Evolutionary conservation across 2,113 vertebrate species (phyloP), one percentile per base, ranked within the genome.

Genomic region (Gasterosteus aculeatus): DNA sequence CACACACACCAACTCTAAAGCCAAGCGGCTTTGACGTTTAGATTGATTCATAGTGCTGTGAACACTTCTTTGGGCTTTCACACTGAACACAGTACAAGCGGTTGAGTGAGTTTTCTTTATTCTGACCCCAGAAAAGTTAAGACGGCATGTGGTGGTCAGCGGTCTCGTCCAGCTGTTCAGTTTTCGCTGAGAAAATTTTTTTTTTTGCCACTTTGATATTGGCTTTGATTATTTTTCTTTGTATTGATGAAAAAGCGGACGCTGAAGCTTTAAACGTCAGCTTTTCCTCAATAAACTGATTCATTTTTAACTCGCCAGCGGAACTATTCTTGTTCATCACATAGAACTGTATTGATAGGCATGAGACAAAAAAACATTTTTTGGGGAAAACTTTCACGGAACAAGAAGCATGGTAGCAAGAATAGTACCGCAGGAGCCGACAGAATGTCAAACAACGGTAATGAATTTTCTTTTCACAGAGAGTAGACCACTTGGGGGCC

Each of bases 271-370:
- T 87, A 29, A 81, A 82, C 69, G 83, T 87, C 76, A 83, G 58
- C 49, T 77, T 78, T 84, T 80, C 73, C 83, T 82, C 79, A 88
- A 86, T 85, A 67, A 83, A 80, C 49, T 11, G 16, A 81, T 88
- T 82, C 66, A 72, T 84, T 64, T 83, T 76, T 68, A 10, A 62
- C 65, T 80, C 54, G 72, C 49, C 19, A 86, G 70, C 3, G 9
- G 69, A 88, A 72, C 42, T 83, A 78, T 80, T 87, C 58, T 82
- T 84, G 65, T 84, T 88, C 54, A 62, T 75, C 64, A 75, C 84
- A 82, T 78, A 54, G 84, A 85, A 80, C 49, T 80, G 58, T 49
- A 64, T 68, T 57, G 35, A 83, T 68, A 76, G 57, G n/a, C 68
- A 61, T 65, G 15, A 57, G 76, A 78, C 74, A 38, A 38, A 35